Conservation (phyloP, 2,113 vertebrate species). For the Leptodactylus fuscus region DNA sequence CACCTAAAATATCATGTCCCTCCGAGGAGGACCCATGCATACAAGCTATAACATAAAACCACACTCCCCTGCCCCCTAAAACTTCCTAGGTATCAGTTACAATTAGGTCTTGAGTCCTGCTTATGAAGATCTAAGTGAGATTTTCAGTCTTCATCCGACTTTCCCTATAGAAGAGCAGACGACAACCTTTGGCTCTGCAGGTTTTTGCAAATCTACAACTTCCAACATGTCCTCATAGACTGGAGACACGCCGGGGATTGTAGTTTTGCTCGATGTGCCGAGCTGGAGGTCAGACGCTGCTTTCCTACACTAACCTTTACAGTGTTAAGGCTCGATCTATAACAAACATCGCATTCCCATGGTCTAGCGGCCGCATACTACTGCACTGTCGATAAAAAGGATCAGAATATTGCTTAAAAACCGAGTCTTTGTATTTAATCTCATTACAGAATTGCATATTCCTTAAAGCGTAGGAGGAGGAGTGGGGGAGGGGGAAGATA, state of each 20-base stretch:
- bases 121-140: neutral
- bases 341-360: neutral
- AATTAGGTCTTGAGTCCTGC: neutral
- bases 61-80: neutral
- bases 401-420: slow-evolving; percentile 33
- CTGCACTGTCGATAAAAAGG: neutral
- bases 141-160: neutral
- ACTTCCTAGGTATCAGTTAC: neutral
- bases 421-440: neutral
- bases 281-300: neutral
- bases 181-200: neutral
- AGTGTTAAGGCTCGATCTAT: neutral
- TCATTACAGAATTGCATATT: slow-evolving; percentile 51
- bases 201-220: neutral
- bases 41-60: neutral
- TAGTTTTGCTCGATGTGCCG: neutral
- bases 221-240: neutral
- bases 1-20: neutral
- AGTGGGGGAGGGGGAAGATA: neutral
- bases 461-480: slow-evolving; percentile 3
- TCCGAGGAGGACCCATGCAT: neutral
- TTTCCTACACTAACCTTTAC: neutral
- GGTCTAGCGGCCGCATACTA: neutral
- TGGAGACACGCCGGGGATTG: neutral
- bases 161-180: neutral